These are phyloP conservation scores for Saguinus midas DNA, from an alignment of 2,113 vertebrate genomes.

Conservation along the genomic window DNA sequence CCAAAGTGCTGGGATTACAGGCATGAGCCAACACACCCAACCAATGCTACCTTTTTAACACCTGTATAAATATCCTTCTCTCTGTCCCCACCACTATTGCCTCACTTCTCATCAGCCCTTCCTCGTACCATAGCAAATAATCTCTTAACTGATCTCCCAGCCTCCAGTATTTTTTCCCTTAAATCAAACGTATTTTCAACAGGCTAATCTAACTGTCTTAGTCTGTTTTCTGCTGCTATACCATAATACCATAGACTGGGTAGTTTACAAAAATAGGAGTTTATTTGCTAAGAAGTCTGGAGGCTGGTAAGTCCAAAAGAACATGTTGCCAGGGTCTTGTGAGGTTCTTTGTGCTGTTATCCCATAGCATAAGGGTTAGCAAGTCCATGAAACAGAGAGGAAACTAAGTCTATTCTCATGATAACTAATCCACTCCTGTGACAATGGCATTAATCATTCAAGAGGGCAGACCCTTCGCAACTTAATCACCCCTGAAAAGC, in stretches of 20 bases:
- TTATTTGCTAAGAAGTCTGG: not conserved
- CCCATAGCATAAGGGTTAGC: not conserved
- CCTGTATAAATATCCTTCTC: not conserved
- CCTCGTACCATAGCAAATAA: not conserved
- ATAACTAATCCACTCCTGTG: not conserved
- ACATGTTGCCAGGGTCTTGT: not conserved
- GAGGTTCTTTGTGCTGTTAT: not conserved
- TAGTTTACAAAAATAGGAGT: not conserved
- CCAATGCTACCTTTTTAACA: not conserved
- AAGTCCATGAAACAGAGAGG: not conserved
- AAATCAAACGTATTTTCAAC: not conserved
- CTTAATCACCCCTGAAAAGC: not conserved
- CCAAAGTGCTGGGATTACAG: not conserved
- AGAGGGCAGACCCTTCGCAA: not conserved
- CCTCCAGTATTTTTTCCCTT: not conserved
- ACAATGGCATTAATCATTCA: not conserved
- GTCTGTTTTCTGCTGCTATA: not conserved
- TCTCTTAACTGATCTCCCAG: not conserved
- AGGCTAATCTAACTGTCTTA: not conserved
- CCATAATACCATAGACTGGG: not conserved
- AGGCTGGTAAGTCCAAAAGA: not conserved
- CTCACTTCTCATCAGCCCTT: not conserved
- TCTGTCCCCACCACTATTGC: not conserved
- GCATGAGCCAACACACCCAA: not conserved
- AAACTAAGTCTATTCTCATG: not conserved